These are phyloP conservation scores for Hirtodrosophila histrioides DNA, from an alignment of 2,888 invertebrate genomes.

Conservation along the genomic window DNA sequence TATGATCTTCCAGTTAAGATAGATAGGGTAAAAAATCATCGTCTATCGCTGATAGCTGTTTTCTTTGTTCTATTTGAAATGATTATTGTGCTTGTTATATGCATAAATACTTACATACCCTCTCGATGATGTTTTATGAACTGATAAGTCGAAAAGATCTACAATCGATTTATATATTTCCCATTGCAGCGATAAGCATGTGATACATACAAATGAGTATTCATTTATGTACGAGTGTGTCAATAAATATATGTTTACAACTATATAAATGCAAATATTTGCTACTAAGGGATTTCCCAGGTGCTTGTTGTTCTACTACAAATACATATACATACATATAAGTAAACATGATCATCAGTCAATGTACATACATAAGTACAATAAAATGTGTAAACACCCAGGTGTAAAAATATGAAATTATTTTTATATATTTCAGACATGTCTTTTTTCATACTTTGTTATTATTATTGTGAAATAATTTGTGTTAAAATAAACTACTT, in stretches of 20 bases:
- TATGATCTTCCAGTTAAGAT: no score
- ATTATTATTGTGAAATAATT: no score
- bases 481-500: not conserved
- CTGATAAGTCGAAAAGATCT: constrained; percentile 20
- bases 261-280: constrained; percentile 20
- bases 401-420: no score
- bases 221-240: not conserved
- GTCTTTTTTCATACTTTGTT: not conserved
- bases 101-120: not conserved
- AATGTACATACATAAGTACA: not conserved
- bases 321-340: not conserved
- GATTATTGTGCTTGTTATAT: not conserved
- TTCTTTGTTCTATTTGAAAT: not conserved
- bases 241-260: not conserved
- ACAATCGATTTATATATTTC: constrained; percentile 19
- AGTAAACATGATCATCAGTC: not conserved
- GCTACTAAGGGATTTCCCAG: constrained; percentile 22
- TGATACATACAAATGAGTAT: not conserved
- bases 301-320: constrained; percentile 1
- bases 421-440: no score
- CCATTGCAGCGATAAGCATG: constrained; percentile 35
- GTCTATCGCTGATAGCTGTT: not conserved
- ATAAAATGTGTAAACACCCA: no score
- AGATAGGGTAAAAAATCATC: not conserved
- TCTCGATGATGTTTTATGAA: constrained; percentile 14